A percentile compares a stretch with the other conserved stretches of the same genome.
Evolutionary conservation across 2,888 invertebrate species (phyloP).

Genomic region (Dromius quadrimaculatus): DNA sequence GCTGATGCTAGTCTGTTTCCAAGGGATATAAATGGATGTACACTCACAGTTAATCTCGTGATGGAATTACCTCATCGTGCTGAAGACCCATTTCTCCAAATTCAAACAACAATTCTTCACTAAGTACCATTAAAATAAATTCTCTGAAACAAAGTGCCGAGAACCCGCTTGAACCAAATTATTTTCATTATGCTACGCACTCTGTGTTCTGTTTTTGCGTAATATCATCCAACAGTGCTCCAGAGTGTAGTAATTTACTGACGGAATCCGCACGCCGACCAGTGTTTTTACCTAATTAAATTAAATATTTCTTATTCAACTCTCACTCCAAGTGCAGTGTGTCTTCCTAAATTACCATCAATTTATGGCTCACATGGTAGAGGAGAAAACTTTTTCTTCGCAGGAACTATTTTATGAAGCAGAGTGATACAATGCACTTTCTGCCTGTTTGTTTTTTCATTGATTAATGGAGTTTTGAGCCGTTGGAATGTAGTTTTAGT

Average conservation of each 20-base stretch:
- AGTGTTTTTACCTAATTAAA: slow-evolving; percentile 54
- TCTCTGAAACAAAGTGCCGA: slow-evolving; percentile 9
- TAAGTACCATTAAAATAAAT: slow-evolving; percentile 9
- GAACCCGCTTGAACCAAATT: slow-evolving; percentile 36
- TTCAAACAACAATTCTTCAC: slow-evolving; percentile 12
- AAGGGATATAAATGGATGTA: too few species aligned
- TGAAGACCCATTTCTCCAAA: slow-evolving; percentile 5
- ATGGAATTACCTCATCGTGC: neutral
- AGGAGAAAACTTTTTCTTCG: slow-evolving; percentile 47
- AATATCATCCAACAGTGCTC: slow-evolving; percentile 38
- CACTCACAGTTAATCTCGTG: too few species aligned
- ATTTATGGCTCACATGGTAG: slow-evolving; percentile 47
- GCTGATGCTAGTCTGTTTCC: too few species aligned
- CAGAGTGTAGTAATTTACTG: slow-evolving; percentile 45
- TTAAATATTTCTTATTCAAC: slow-evolving; percentile 53
- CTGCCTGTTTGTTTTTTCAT: slow-evolving; percentile 1
- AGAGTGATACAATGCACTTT: slow-evolving; percentile 32
- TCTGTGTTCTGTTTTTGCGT: slow-evolving; percentile 46
- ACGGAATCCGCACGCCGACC: slow-evolving; percentile 3
- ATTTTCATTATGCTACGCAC: slow-evolving; percentile 39
- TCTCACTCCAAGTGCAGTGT: slow-evolving; percentile 38
- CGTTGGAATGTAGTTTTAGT: slow-evolving; percentile 12
- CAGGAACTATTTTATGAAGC: slow-evolving; percentile 38
- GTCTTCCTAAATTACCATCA: slow-evolving; percentile 50
- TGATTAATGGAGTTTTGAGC: slow-evolving; percentile 5